Conservation (phyloP, 2,888 invertebrate species). For the Pristionchus arcanus region DNA sequence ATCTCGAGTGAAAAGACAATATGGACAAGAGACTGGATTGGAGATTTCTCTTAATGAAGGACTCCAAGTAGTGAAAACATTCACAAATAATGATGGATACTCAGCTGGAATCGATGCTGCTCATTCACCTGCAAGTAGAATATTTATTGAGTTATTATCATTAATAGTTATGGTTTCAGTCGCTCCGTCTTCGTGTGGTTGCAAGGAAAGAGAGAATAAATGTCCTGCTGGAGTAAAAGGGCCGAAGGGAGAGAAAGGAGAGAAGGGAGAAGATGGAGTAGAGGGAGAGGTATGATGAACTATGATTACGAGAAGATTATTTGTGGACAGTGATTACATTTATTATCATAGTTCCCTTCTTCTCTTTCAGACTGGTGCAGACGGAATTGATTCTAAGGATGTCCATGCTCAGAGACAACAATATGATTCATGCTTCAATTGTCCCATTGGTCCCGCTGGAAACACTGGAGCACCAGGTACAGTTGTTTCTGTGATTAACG, state of each 20-base stretch:
- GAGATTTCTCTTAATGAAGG: conserved; percentile 13
- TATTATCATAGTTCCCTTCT: no score
- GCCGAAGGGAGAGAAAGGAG: conserved; percentile 65
- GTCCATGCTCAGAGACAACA: conserved; percentile 72
- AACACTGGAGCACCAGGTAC: conserved; percentile 60
- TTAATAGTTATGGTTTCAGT: background rate
- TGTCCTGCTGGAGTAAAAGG: conserved; percentile 68
- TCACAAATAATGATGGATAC: background rate
- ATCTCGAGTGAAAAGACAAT: conserved; percentile 54
- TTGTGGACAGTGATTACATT: no score
- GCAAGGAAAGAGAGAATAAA: conserved; percentile 57
- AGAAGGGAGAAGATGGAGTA: conserved; percentile 71
- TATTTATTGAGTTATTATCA: background rate
- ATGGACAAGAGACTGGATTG: conserved; percentile 65
- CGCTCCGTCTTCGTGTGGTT: conserved; percentile 54
- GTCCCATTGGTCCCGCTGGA: conserved; percentile 71
- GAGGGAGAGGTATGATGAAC: conserved; percentile 56
- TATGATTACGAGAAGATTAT: background rate
- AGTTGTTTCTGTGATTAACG: no score
- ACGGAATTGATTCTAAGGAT: conserved; percentile 69
- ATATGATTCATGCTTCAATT: conserved; percentile 74
- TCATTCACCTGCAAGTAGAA: conserved; percentile 43
- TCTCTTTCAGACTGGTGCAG: conserved; percentile 59
- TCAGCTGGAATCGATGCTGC: background rate
- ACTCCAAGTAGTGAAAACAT: background rate